Evolutionary conservation across 1,140 invertebrate species (phyloP).

Genomic region (Apolygus lucorum): DNA sequence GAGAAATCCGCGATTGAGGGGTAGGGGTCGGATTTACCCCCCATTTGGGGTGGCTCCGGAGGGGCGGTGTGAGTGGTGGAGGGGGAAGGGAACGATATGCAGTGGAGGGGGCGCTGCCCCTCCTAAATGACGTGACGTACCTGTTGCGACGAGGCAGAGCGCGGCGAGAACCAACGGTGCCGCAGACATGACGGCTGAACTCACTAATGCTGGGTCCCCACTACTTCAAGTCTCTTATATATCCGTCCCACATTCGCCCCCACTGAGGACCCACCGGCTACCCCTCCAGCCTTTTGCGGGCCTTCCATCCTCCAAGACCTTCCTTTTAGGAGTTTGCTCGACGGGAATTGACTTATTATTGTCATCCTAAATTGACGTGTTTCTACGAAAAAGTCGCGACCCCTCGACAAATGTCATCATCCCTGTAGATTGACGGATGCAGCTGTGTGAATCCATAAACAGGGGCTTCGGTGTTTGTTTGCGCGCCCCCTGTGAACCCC

Average conservation of each 20-base stretch:
- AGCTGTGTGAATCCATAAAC: too few relatives aligned
- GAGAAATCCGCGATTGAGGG: background rate
- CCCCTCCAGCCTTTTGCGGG: too few relatives aligned
- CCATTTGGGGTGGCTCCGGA: background rate
- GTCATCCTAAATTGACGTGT: too few relatives aligned
- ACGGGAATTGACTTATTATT: too few relatives aligned
- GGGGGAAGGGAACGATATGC: background rate
- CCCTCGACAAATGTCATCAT: too few relatives aligned
- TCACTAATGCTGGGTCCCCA: constrained; percentile 17
- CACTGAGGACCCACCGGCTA: too few relatives aligned
- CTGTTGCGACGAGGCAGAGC: constrained; percentile 13
- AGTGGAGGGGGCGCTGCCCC: background rate
- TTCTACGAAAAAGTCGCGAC: too few relatives aligned
- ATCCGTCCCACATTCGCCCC: constrained; percentile 21
- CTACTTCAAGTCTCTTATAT: constrained; percentile 20
- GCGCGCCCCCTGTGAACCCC: too few relatives aligned
- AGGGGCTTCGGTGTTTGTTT: too few relatives aligned
- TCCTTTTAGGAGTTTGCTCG: too few relatives aligned
- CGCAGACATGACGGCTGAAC: constrained; percentile 10
- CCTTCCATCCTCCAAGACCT: too few relatives aligned
- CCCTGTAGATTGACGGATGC: too few relatives aligned
- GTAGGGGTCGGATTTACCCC: background rate
- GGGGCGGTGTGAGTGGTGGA: background rate
- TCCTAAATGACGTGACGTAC: constrained; percentile 3
- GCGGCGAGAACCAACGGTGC: background rate